phyloP scores from a whole-genome alignment of 2,888 invertebrate genomes.

The Portevinia maculata region DNA sequence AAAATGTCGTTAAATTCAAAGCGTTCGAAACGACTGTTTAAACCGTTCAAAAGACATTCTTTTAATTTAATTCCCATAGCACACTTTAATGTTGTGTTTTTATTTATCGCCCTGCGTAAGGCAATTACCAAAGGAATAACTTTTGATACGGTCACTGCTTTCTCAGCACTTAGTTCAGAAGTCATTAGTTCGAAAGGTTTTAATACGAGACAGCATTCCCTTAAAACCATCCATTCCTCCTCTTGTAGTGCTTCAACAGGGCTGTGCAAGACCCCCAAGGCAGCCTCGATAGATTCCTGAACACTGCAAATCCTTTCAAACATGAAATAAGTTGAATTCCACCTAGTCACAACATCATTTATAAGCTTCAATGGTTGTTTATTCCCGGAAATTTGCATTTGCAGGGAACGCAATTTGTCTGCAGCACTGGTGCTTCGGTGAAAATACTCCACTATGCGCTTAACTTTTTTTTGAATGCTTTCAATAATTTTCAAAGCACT shows the following conservation, averaged over 20 bases:
- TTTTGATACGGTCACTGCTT: slow-evolving; percentile 8
- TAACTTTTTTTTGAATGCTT: background rate
- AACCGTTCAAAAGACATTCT: slow-evolving; percentile 15
- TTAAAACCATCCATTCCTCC: slow-evolving; percentile 15
- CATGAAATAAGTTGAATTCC: too few relatives aligned
- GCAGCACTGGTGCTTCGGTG: background rate
- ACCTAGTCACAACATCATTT: too few relatives aligned
- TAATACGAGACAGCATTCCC: too few relatives aligned
- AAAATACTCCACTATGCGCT: slow-evolving; percentile 9
- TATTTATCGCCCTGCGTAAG: background rate
- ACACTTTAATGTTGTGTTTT: background rate
- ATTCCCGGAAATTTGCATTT: slow-evolving; percentile 11
- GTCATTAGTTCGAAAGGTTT: slow-evolving; percentile 2
- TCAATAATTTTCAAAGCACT: background rate
- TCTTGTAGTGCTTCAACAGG: slow-evolving; percentile 9
- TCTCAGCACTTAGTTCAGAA: slow-evolving; percentile 26
- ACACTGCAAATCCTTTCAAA: too few relatives aligned
- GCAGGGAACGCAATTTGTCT: background rate
- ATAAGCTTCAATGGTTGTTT: too few relatives aligned
- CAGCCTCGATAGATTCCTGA: slow-evolving; percentile 23
- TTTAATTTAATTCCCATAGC: background rate
- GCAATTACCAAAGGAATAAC: slow-evolving; percentile 3
- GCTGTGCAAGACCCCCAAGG: slow-evolving; percentile 24
- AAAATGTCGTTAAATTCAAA: slow-evolving; percentile 1
- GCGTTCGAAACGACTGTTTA: slow-evolving; percentile 8